Conservation (phyloP, 2,888 invertebrate genomes). For the Drosophila gaucha region DNA sequence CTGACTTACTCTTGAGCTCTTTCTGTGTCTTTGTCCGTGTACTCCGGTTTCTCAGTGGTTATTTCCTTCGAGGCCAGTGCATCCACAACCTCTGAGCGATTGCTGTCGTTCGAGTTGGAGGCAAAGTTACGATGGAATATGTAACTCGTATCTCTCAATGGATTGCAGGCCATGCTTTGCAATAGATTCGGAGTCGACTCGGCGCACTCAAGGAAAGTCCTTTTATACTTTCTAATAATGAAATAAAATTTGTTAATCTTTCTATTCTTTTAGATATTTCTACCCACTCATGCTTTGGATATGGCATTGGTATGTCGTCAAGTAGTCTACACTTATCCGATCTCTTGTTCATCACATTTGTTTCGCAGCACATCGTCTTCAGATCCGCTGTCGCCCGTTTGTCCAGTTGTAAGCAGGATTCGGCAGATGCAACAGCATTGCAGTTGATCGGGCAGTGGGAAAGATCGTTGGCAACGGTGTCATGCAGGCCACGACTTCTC, state of each 20-base stretch:
- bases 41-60: not conserved
- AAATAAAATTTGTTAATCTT: no score
- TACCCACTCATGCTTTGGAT: not conserved
- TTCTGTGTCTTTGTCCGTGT: not conserved
- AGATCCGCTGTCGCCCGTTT: not conserved
- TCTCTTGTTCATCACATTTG: not conserved
- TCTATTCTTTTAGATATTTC: no score
- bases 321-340: not conserved
- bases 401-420: not conserved
- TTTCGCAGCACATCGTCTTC: not conserved
- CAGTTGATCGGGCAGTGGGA: not conserved
- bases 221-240: no score
- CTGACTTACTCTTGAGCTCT: not conserved
- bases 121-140: not conserved
- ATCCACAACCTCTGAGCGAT: not conserved
- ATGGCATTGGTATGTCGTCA: not conserved
- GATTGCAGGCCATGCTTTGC: no score
- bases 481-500: not conserved
- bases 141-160: no score
- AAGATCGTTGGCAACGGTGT: not conserved
- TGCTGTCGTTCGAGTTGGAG: not conserved
- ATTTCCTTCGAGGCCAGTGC: no score
- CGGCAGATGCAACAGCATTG: conserved; percentile 2
- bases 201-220: no score
- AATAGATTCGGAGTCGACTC: no score